A percentile compares a stretch with the other conserved stretches of the same genome.
Conservation (phyloP, 1,140 invertebrate genomes). For the Drosophila kikkawai region DNA sequence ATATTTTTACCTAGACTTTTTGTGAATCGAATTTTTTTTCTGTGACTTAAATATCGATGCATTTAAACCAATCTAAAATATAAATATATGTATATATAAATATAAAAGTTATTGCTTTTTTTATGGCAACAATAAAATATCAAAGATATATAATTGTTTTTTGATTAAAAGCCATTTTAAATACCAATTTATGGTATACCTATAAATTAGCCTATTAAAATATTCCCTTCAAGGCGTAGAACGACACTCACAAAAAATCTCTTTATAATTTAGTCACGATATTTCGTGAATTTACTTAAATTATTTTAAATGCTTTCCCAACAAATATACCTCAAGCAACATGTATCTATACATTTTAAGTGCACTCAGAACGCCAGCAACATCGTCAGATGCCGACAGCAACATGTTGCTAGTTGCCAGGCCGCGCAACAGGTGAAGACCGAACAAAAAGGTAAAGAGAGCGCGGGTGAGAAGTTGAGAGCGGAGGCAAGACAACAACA, state of each 20-base stretch:
- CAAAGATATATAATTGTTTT: no score
- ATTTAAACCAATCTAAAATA: neutral
- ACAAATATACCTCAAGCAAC: slow-evolving; percentile 6
- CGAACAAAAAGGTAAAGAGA: slow-evolving; percentile 21
- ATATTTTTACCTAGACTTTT: neutral
- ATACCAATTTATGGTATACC: no score
- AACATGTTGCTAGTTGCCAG: slow-evolving; percentile 42
- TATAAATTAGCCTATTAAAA: neutral
- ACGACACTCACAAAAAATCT: neutral
- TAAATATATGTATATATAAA: no score
- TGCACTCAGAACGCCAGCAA: slow-evolving; percentile 13
- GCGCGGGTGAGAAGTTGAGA: neutral
- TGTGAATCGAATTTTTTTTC: no score
- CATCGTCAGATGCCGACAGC: slow-evolving; percentile 17
- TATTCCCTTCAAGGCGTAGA: neutral
- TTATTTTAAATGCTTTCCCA: slow-evolving; percentile 24
- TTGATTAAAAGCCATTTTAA: no score
- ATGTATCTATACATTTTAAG: neutral
- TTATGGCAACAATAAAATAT: neutral
- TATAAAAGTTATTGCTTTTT: neutral
- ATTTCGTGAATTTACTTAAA: slow-evolving; percentile 10
- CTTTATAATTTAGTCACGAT: slow-evolving; percentile 26
- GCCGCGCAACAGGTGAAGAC: slow-evolving; percentile 65
- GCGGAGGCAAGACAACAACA: slow-evolving; percentile 35
- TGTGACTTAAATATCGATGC: no score